Conservation (phyloP, 2,113 vertebrate genomes). For the Zeus faber region DNA sequence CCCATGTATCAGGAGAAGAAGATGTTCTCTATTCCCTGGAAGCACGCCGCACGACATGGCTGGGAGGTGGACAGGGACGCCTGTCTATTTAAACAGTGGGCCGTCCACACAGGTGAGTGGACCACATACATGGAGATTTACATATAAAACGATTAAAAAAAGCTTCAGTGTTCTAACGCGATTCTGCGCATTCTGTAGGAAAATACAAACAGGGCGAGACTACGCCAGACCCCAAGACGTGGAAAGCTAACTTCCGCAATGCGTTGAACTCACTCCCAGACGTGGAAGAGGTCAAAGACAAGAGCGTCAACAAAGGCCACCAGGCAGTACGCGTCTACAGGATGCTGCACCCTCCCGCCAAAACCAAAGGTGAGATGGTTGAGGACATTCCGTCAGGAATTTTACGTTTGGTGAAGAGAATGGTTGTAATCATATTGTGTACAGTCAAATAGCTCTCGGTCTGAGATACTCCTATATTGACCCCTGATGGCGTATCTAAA, state of each 20-base stretch:
- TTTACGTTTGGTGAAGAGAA: too few relatives aligned
- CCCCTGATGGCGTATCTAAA: neutral
- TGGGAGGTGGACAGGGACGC: constrained; percentile 95
- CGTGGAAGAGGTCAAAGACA: constrained; percentile 91
- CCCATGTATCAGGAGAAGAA: constrained; percentile 90
- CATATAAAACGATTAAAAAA: too few relatives aligned
- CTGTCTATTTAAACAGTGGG: constrained; percentile 90
- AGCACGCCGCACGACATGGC: constrained; percentile 93
- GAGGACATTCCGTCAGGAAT: neutral
- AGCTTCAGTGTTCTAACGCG: too few relatives aligned
- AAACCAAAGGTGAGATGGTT: constrained; percentile 69
- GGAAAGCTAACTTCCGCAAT: constrained; percentile 98
- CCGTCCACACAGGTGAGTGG: constrained; percentile 92
- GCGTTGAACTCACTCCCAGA: constrained; percentile 97
- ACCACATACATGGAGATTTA: neutral
- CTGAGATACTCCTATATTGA: constrained; percentile 11
- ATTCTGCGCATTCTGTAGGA: constrained; percentile 66
- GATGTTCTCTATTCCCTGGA: constrained; percentile 95
- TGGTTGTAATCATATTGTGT: too few relatives aligned
- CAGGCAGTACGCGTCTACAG: constrained; percentile 88
- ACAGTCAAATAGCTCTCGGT: neutral
- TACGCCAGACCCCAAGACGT: constrained; percentile 89
- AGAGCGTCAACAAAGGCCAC: constrained; percentile 90
- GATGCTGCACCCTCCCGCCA: constrained; percentile 81
- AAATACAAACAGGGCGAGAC: constrained; percentile 80